phyloP scores from a whole-genome alignment of 2,113 vertebrate genomes.

The Zapornia atra region DNA sequence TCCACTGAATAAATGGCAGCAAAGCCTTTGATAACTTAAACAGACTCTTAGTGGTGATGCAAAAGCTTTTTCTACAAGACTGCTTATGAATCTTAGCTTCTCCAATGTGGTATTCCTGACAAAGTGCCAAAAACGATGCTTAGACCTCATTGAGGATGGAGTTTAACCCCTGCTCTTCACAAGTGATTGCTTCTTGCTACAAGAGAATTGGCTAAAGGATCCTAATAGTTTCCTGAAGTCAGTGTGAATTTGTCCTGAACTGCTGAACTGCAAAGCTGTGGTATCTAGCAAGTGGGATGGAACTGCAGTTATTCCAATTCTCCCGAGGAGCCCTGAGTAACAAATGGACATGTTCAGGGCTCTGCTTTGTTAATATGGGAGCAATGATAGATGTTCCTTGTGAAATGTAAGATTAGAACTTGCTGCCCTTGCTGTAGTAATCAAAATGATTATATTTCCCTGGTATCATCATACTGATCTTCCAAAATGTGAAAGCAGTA shows the following conservation, averaged over 20 bases:
- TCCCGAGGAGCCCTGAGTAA: background rate
- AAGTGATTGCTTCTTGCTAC: background rate
- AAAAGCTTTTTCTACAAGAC: background rate
- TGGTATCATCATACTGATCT: slow-evolving; percentile 39
- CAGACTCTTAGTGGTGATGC: background rate
- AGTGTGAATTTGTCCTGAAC: background rate
- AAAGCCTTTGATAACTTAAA: background rate
- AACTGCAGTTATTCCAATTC: slow-evolving; percentile 14
- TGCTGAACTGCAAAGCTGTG: background rate
- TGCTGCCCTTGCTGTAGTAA: slow-evolving; percentile 53
- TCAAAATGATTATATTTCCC: slow-evolving; percentile 51
- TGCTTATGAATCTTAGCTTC: background rate
- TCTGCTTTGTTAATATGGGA: slow-evolving; percentile 52
- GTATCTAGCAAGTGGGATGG: background rate
- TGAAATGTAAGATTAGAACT: slow-evolving; percentile 41
- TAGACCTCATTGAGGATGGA: background rate
- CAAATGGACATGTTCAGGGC: slow-evolving; percentile 34
- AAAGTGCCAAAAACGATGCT: background rate
- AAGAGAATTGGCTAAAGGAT: background rate
- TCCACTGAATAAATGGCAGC: background rate
- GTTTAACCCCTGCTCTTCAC: background rate
- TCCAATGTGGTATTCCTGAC: background rate
- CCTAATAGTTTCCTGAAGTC: slow-evolving; percentile 39
- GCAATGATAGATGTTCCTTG: slow-evolving; percentile 25
- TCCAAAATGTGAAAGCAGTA: slow-evolving; percentile 1